Evolutionary conservation across 2,797 vertebrate species (phyloP).

Genomic region (Lepus oiostolus): DNA sequence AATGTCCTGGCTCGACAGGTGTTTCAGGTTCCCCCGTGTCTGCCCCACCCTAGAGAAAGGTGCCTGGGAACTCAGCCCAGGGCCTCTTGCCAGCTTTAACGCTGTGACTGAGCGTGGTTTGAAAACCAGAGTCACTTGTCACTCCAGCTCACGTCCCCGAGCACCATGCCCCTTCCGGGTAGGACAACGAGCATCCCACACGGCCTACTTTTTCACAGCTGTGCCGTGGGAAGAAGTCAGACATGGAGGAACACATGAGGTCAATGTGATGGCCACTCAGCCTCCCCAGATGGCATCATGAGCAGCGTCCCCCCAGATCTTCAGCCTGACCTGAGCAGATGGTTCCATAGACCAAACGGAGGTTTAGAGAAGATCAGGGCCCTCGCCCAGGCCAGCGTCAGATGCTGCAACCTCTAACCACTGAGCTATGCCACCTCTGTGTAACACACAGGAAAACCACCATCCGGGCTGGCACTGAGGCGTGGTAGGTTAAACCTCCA

Average conservation of each 20-base stretch:
- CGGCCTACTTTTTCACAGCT: not conserved
- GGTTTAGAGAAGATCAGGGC: not conserved
- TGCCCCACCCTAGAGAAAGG: slow-evolving; percentile 35
- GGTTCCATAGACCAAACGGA: not conserved
- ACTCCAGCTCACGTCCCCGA: not conserved
- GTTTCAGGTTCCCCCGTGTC: not conserved
- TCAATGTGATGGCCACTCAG: too few relatives aligned
- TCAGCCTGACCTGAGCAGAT: not conserved
- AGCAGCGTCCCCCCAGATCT: not conserved
- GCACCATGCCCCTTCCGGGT: not conserved
- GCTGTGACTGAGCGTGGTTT: not conserved
- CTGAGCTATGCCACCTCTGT: not conserved
- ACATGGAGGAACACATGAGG: not conserved
- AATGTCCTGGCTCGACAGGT: not conserved
- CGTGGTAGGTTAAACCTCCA: too few relatives aligned
- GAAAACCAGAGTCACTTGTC: not conserved
- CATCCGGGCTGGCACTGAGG: too few relatives aligned
- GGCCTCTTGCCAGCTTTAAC: not conserved
- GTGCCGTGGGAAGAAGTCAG: not conserved
- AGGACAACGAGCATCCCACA: not conserved
- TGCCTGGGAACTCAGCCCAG: not conserved
- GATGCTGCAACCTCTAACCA: not conserved
- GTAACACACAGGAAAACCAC: not conserved
- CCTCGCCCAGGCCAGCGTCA: not conserved
- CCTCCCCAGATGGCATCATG: too few relatives aligned